A percentile compares a stretch with the other conserved stretches of the same genome.
Evolutionary conservation across 2,113 vertebrate genomes (phyloP).

Genomic region (Potamarius usumacintae): DNA sequence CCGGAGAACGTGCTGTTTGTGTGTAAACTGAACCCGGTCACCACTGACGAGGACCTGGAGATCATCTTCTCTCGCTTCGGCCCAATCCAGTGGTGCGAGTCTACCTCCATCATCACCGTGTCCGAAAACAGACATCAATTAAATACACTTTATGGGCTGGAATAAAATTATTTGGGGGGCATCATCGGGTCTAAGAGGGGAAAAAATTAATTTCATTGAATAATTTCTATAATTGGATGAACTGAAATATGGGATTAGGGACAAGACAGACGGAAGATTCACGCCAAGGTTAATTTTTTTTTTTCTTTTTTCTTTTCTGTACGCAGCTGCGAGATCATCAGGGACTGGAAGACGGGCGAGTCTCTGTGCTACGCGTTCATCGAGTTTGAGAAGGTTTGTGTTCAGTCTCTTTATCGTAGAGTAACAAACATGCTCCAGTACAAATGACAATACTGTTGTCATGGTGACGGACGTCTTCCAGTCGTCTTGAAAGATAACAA

Average conservation of each 20-base stretch:
- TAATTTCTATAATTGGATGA: neutral
- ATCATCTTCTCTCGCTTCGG: conserved; percentile 98
- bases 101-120: neutral
- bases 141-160: neutral
- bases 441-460: too few relatives aligned
- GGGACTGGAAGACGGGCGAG: conserved; percentile 94
- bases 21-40: conserved; percentile 96
- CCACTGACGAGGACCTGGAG: conserved; percentile 94
- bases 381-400: conserved; percentile 95
- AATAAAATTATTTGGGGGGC: neutral
- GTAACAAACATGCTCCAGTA: neutral
- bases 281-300: neutral
- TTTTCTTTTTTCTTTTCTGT: neutral
- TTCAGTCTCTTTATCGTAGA: too few relatives aligned
- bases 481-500: neutral
- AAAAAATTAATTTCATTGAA: neutral
- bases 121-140: neutral
- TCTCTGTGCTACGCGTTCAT: conserved; percentile 98
- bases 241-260: neutral
- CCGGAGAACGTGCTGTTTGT: conserved; percentile 97
- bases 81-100: conserved; percentile 84
- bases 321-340: conserved; percentile 93
- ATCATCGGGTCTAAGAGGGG: neutral
- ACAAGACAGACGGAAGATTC: neutral
- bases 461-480: neutral